A percentile compares a stretch with the other conserved stretches of the same genome.
Conservation (phyloP, 2,888 invertebrate species). For the Melitaea athalia region DNA sequence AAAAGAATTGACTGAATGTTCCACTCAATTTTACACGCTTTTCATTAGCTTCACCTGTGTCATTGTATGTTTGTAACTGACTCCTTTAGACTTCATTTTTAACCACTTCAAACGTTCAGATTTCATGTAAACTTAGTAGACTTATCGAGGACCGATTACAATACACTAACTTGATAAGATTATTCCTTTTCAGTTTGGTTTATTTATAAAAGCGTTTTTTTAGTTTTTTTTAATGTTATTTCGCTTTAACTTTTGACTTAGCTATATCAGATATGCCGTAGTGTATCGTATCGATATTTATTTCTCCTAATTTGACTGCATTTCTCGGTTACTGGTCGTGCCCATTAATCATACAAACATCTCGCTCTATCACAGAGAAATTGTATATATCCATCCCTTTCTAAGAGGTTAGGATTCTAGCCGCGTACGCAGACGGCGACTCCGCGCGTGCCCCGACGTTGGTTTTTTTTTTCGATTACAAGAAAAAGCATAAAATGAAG, state of each 20-base stretch:
- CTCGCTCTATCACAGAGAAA: slow-evolving; percentile 45
- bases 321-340: slow-evolving; percentile 68
- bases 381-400: slow-evolving; percentile 51
- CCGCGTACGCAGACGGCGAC: slow-evolving; percentile 62
- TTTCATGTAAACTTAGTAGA: too few species aligned
- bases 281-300: slow-evolving; percentile 65
- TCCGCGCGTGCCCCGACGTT: slow-evolving; percentile 71
- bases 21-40: too few species aligned
- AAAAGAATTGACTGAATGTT: too few species aligned
- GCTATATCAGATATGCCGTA: slow-evolving; percentile 50
- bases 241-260: slow-evolving; percentile 38
- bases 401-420: slow-evolving; percentile 60
- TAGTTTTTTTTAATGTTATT: too few species aligned
- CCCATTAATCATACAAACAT: slow-evolving; percentile 64
- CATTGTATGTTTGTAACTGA: too few species aligned
- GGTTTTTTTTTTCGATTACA: slow-evolving; percentile 59
- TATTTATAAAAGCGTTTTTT: too few species aligned
- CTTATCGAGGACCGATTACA: too few species aligned
- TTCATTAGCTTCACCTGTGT: too few species aligned
- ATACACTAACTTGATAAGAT: too few species aligned
- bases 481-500: slow-evolving; percentile 73
- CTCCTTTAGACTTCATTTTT: too few species aligned
- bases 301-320: slow-evolving; percentile 78
- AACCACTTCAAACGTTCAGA: too few species aligned
- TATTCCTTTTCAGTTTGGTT: too few species aligned